Evolutionary conservation across 2,888 invertebrate species (phyloP).

Genomic region (Chloromyia formosa): DNA sequence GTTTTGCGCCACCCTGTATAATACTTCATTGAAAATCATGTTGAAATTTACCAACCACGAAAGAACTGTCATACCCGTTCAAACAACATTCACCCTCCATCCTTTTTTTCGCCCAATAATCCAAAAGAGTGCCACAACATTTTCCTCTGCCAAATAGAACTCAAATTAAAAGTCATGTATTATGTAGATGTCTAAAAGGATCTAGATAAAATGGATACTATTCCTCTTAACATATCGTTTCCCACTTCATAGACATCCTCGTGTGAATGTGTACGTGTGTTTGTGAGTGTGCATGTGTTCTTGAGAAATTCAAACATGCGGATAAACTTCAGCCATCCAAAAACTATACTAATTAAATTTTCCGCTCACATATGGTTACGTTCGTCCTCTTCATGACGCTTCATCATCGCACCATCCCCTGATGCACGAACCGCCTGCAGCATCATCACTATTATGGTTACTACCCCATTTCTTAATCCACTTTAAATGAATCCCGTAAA

Average conservation of each 20-base stretch:
- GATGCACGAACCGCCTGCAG: not conserved
- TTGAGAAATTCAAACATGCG: not conserved
- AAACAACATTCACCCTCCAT: no score
- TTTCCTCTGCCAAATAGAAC: not conserved
- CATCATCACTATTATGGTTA: slow-evolving; percentile 2
- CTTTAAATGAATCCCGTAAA: slow-evolving; percentile 4
- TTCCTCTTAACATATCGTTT: slow-evolving; percentile 1
- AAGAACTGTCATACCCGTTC: no score
- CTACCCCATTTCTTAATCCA: slow-evolving; percentile 6
- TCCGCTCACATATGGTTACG: not conserved
- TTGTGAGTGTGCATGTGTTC: no score
- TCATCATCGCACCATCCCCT: not conserved
- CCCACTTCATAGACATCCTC: not conserved
- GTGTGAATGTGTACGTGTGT: not conserved
- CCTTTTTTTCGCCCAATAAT: no score
- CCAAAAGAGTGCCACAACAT: not conserved
- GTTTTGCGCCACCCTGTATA: no score
- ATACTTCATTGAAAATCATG: no score
- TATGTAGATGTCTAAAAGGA: not conserved
- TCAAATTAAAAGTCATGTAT: not conserved
- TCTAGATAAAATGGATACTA: not conserved
- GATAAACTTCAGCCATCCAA: slow-evolving; percentile 3
- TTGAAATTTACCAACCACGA: no score
- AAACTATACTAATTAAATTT: slow-evolving; percentile 10
- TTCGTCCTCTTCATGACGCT: not conserved